Conservation (phyloP, 2,113 vertebrate genomes). For the Embiotoca jacksoni region DNA sequence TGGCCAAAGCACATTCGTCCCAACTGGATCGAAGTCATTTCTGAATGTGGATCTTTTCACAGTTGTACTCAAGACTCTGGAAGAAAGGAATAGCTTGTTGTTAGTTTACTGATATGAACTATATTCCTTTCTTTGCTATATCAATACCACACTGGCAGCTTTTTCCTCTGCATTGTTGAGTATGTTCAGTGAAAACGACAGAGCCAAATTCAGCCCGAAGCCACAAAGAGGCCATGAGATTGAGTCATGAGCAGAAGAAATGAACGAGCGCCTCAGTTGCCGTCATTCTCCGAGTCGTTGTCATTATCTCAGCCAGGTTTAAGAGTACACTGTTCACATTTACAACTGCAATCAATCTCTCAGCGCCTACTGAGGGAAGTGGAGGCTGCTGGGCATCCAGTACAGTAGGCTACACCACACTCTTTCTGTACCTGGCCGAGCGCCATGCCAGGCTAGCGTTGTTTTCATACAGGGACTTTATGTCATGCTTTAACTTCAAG, state of each 20-base stretch:
- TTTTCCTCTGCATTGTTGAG: not conserved
- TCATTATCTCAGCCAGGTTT: slow-evolving; percentile 38
- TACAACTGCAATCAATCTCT: slow-evolving; percentile 58
- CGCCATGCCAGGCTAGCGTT: slow-evolving; percentile 27
- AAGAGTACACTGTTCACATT: slow-evolving; percentile 64
- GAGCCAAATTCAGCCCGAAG: not conserved
- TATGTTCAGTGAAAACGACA: not conserved
- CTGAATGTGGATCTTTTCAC: too few species aligned
- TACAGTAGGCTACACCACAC: slow-evolving; percentile 6
- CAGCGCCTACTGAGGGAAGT: slow-evolving; percentile 63
- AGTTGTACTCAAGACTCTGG: too few species aligned
- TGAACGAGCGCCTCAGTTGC: not conserved
- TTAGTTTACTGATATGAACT: too few species aligned
- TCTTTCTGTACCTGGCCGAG: slow-evolving; percentile 17
- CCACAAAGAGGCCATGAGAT: not conserved
- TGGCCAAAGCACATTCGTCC: too few species aligned
- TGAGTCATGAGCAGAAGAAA: not conserved
- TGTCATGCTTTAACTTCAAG: slow-evolving; percentile 12
- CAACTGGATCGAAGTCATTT: too few species aligned
- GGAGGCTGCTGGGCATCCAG: slow-evolving; percentile 58
- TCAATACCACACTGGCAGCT: not conserved
- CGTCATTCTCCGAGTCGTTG: slow-evolving; percentile 43
- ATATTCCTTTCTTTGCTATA: too few species aligned
- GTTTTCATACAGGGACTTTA: slow-evolving; percentile 21
- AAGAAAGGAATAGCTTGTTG: too few species aligned